Conservation (phyloP, 2,797 vertebrate species). For the Mormyrops boulengeri region DNA sequence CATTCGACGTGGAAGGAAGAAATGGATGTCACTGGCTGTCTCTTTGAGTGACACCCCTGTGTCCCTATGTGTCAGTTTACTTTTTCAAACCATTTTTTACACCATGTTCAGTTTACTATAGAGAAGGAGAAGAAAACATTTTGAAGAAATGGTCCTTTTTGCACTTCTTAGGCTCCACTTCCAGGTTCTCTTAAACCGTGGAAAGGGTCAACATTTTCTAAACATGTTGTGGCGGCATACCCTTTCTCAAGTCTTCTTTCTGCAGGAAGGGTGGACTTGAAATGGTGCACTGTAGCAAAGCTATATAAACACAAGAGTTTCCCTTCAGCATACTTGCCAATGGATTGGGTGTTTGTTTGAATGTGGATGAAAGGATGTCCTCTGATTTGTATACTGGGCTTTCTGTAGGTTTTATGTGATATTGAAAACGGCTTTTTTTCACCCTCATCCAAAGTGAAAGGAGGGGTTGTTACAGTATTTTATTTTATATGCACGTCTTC, state of each 20-base stretch:
- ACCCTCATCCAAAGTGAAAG: background rate
- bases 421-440: background rate
- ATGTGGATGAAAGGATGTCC: constrained; percentile 3
- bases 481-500: background rate
- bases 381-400: constrained; percentile 2
- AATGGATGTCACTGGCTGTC: background rate
- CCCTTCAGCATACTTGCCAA: background rate
- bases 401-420: constrained; percentile 3
- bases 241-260: background rate
- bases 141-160: background rate
- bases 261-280: background rate
- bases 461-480: constrained; percentile 17
- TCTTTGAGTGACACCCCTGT: background rate
- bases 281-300: background rate
- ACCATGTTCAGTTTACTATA: background rate
- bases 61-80: background rate
- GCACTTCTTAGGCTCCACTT: background rate
- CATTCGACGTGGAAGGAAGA: background rate
- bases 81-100: background rate
- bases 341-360: background rate
- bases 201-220: background rate
- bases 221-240: background rate
- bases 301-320: background rate
- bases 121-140: background rate
- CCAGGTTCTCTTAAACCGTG: background rate